Evolutionary conservation across 37 sponge, comb jelly and placozoan genomes (phyloP).

Genomic region (Diacarnus erythraeanus): DNA sequence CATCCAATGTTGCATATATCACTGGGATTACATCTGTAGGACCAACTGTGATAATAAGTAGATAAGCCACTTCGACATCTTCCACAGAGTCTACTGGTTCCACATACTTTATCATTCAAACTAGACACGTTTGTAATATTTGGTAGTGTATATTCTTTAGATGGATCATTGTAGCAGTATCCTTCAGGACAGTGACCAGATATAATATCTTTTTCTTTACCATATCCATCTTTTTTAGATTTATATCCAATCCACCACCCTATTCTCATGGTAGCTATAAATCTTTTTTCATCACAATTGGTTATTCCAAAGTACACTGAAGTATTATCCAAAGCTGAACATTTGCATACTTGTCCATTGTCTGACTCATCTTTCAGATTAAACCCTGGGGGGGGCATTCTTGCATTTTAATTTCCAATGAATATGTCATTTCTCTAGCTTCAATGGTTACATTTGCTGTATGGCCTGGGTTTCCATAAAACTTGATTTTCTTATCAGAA

Average conservation of each 20-base stretch:
- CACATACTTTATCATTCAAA: slow-evolving; percentile 9
- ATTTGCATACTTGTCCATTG: background rate
- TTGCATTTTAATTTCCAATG: background rate
- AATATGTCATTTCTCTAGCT: background rate
- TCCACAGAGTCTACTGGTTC: slow-evolving; percentile 38
- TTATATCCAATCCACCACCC: slow-evolving; percentile 7
- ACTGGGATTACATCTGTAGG: background rate
- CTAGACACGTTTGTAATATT: background rate
- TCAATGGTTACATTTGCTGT: background rate
- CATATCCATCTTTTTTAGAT: background rate
- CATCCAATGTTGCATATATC: slow-evolving; percentile 6
- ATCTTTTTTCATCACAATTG: background rate
- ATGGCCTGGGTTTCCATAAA: background rate
- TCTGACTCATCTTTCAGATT: no score
- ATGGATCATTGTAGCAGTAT: slow-evolving; percentile 13
- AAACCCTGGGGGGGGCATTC: background rate
- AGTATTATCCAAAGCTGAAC: background rate
- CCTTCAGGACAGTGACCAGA: slow-evolving; percentile 25
- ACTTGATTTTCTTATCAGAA: background rate
- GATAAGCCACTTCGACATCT: slow-evolving; percentile 8
- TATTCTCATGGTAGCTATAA: background rate
- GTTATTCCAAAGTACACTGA: background rate
- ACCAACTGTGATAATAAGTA: slow-evolving; percentile 28
- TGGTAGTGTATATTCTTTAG: background rate
- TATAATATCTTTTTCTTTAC: background rate